Conservation (phyloP, 2,888 invertebrate genomes). For the Sericinus montela region DNA sequence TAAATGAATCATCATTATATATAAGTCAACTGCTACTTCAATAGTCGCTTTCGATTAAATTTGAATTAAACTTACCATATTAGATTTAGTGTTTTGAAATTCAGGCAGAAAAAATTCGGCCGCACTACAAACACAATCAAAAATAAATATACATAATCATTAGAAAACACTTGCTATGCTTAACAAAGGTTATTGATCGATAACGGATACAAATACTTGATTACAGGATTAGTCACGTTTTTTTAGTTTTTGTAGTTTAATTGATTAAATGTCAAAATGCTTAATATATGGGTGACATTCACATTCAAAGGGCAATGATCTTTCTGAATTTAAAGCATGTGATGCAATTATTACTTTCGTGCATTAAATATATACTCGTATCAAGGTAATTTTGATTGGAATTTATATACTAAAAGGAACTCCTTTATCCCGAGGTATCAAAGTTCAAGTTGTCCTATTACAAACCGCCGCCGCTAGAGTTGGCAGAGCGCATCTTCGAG, state of each 20-base stretch:
- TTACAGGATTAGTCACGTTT: too few relatives aligned
- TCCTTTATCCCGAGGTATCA: constrained; percentile 52
- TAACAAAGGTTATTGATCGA: constrained; percentile 24
- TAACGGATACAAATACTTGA: constrained; percentile 14
- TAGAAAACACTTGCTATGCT: background rate
- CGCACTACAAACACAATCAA: too few relatives aligned
- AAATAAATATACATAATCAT: background rate
- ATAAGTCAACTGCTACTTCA: too few relatives aligned
- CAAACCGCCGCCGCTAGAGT: constrained; percentile 56
- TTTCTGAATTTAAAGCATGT: constrained; percentile 11
- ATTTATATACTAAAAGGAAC: constrained; percentile 19
- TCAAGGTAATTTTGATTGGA: constrained; percentile 19
- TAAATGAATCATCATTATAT: too few relatives aligned
- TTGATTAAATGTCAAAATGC: too few relatives aligned
- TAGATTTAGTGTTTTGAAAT: too few relatives aligned
- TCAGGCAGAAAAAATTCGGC: too few relatives aligned
- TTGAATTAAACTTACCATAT: too few relatives aligned
- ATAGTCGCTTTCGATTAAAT: too few relatives aligned
- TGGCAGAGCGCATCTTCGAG: constrained; percentile 77
- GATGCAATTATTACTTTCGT: constrained; percentile 16
- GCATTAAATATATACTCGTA: constrained; percentile 18
- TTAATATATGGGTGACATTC: constrained; percentile 24
- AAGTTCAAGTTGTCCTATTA: constrained; percentile 68
- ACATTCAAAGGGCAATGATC: constrained; percentile 29
- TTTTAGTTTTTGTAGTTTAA: too few relatives aligned